Percentiles rank a stretch among this genome's conserved stretches.
phyloP scores from a whole-genome alignment of 2,888 invertebrate genomes.

The Amorpha juglandis region DNA sequence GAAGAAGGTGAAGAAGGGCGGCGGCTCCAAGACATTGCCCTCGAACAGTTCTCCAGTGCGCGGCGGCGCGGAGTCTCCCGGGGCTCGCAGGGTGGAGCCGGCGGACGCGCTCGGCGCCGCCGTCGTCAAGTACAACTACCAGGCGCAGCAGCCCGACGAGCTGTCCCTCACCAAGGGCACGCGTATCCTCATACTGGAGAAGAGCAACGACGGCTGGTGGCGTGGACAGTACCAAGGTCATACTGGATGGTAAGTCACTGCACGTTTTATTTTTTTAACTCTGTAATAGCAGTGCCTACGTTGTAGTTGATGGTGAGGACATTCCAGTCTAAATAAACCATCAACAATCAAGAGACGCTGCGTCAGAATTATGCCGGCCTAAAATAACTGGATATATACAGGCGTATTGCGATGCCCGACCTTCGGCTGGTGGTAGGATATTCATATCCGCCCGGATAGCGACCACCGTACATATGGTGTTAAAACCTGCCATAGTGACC shows the following conservation, averaged over 20 bases:
- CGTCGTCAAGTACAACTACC: conserved; percentile 97
- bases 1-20: conserved; percentile 92
- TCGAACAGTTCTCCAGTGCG: conserved; percentile 93
- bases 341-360: too few relatives aligned
- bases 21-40: conserved; percentile 93
- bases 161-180: conserved; percentile 97
- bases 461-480: too few relatives aligned
- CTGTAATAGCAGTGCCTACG: too few relatives aligned
- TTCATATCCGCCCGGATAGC: too few relatives aligned
- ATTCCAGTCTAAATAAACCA: too few relatives aligned
- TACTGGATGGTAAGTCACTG: conserved; percentile 77
- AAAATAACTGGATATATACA: too few relatives aligned
- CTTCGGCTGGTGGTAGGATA: too few relatives aligned
- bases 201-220: conserved; percentile 99
- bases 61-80: conserved; percentile 88
- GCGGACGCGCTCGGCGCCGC: conserved; percentile 94
- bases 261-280: conserved; percentile 27
- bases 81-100: conserved; percentile 91
- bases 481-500: too few relatives aligned
- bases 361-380: too few relatives aligned
- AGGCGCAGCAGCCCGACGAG: conserved; percentile 97
- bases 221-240: conserved; percentile 91
- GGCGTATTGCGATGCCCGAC: too few relatives aligned
- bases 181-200: conserved; percentile 96
- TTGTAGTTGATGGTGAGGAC: too few relatives aligned